Evolutionary conservation across 1,140 invertebrate species (phyloP).

Genomic region (Hesperophylax magnus): DNA sequence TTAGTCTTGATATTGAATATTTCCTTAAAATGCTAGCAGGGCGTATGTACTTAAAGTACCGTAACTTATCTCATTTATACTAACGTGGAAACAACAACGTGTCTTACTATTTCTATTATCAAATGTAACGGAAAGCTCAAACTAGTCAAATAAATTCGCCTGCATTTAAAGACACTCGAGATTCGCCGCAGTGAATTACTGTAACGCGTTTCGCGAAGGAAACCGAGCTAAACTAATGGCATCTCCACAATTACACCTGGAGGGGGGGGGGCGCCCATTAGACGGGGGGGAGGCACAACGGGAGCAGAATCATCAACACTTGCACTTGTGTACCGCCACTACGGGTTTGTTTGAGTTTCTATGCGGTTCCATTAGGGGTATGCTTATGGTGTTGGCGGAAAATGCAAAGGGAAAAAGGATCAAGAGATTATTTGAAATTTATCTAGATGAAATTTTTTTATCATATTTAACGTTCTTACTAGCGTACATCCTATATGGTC

Average conservation of each 20-base stretch:
- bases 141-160: too few relatives aligned
- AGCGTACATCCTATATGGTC: too few relatives aligned
- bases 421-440: not conserved
- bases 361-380: constrained; percentile 33
- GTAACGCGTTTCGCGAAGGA: not conserved
- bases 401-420: not conserved
- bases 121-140: too few relatives aligned
- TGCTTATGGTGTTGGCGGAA: not conserved
- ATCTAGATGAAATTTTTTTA: too few relatives aligned
- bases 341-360: constrained; percentile 26
- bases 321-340: constrained; percentile 5
- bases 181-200: not conserved
- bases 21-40: too few relatives aligned
- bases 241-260: constrained; percentile 5
- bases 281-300: not conserved
- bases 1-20: too few relatives aligned
- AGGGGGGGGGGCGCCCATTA: not conserved
- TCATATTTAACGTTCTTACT: too few relatives aligned
- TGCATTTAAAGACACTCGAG: too few relatives aligned
- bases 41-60: too few relatives aligned
- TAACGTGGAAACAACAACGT: too few relatives aligned
- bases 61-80: too few relatives aligned
- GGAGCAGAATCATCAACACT: constrained; percentile 1
- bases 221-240: not conserved
- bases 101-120: too few relatives aligned